Conservation (phyloP, 2,113 vertebrate genomes). For the Mobula birostris region DNA sequence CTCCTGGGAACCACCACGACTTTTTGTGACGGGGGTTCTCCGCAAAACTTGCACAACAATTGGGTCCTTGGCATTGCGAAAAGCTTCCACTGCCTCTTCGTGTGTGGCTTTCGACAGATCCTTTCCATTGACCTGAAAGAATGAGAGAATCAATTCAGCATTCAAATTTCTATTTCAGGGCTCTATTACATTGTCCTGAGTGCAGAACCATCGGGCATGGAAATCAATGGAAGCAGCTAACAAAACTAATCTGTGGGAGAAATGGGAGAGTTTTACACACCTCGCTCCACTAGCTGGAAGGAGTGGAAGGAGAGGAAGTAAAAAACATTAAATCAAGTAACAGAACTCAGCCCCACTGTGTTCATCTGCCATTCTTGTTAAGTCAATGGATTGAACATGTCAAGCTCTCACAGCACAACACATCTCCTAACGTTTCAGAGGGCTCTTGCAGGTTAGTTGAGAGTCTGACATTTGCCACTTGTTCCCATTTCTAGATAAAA, state of each 20-base stretch:
- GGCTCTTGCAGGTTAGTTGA: not conserved
- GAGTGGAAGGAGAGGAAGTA: too few species aligned
- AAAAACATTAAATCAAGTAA: not conserved
- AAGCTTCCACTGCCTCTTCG: constrained; percentile 83
- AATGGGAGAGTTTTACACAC: not conserved
- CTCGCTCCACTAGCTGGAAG: too few species aligned
- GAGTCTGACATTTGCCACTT: too few species aligned
- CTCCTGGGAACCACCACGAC: constrained; percentile 64
- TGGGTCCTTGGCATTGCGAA: constrained; percentile 83
- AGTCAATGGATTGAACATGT: too few species aligned
- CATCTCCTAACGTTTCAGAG: not conserved
- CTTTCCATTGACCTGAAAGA: constrained; percentile 81
- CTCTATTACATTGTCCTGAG: too few species aligned
- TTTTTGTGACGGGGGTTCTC: constrained; percentile 67
- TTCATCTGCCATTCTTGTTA: not conserved
- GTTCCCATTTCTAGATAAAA: too few species aligned
- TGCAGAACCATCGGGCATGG: not conserved
- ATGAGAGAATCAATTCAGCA: constrained; percentile 33
- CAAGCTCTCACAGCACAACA: not conserved
- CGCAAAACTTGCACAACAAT: constrained; percentile 90
- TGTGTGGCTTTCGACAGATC: constrained; percentile 87
- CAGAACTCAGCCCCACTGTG: not conserved
- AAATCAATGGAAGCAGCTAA: not conserved
- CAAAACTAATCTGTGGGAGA: not conserved
- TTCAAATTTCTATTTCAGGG: not conserved